Base-by-base conservation (phyloP, 2,888 invertebrate genomes). In the Kryphioiulus occultus region DNA sequence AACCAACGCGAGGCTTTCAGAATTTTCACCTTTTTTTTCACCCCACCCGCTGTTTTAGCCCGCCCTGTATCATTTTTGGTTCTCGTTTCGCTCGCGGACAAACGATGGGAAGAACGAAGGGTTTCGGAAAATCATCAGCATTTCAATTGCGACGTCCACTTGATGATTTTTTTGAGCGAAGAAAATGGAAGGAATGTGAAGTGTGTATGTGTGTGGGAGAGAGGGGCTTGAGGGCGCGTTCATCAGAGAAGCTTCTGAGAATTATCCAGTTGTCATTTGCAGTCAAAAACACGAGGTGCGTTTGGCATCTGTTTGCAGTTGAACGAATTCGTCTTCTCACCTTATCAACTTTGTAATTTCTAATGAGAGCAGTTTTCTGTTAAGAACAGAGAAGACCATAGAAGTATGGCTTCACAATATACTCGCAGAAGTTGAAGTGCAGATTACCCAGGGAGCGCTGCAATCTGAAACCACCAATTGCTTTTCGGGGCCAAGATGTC, bases 131-230 rank as follows among this genome's bases (percentile, higher is more conserved):
- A 78, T 78, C 78, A 78, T 30, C 78, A 78, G 78, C 78, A 78
- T 78, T 78, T 78, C 30, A 78, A 78, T 78, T 78, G 78, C 78
- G 78, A 78, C 78, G 78, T 78, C 78, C 78, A 78, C 78, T 30
- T 78, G 78, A 30, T 78, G 78, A 78, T 78, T 78, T 78, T 59
- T 78, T 30, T 15, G 78, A 78, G 30, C 30, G 78, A 30, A 30
- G 78, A 78, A 78, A 78, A 78, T 78, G 78, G 30, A 78, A 78
- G 78, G 78, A 78, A 78, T 78, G 30, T 78, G 26, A 30, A 78
- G 0, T 78, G 78, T 30, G 59, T 26, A 26, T 68, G 59, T 26
- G 78, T 30, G 78, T 30, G 78, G 15, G 26, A 17, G 78, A 26
- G 30, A 26, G 26, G 78, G 78, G 78, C 26, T 22, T 30, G 78